These are phyloP conservation scores for Meiosimyza platycephala DNA, from an alignment of 2,888 invertebrate species.

Conservation along the genomic window DNA sequence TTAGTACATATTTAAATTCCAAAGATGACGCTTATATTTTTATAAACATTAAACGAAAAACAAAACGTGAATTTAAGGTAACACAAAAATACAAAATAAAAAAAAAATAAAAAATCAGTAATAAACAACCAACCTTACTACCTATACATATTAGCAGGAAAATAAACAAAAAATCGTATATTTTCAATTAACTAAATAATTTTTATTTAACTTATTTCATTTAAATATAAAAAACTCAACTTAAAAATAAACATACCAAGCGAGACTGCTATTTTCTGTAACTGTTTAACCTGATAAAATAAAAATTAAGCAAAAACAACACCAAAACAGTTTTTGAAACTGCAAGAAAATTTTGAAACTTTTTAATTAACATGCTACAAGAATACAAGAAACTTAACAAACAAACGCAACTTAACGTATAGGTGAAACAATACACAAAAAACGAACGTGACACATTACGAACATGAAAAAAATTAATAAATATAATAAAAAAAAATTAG, in stretches of 20 bases:
- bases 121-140: slow-evolving; percentile 34
- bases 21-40: slow-evolving; percentile 43
- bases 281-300: not conserved
- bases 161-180: slow-evolving; percentile 27
- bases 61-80: slow-evolving; percentile 25
- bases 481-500: slow-evolving; percentile 29
- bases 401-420: slow-evolving; percentile 35
- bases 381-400: slow-evolving; percentile 31
- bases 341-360: not conserved
- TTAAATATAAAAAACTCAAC: not conserved
- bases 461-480: slow-evolving; percentile 10
- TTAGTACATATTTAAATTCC: slow-evolving; percentile 35
- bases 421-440: slow-evolving; percentile 14
- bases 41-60: slow-evolving; percentile 33
- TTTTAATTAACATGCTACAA: slow-evolving; percentile 4
- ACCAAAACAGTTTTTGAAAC: not conserved
- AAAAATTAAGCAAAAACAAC: not conserved
- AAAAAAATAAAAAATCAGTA: slow-evolving; percentile 25
- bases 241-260: not conserved
- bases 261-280: too few relatives aligned
- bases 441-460: slow-evolving; percentile 30
- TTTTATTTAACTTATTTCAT: not conserved
- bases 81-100: slow-evolving; percentile 2
- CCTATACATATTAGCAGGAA: slow-evolving; percentile 40
- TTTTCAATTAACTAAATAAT: slow-evolving; percentile 32